A percentile compares a stretch with the other conserved stretches of the same genome.
phyloP scores from a whole-genome alignment of 2,113 vertebrate genomes.

The Nematolebias whitei region DNA sequence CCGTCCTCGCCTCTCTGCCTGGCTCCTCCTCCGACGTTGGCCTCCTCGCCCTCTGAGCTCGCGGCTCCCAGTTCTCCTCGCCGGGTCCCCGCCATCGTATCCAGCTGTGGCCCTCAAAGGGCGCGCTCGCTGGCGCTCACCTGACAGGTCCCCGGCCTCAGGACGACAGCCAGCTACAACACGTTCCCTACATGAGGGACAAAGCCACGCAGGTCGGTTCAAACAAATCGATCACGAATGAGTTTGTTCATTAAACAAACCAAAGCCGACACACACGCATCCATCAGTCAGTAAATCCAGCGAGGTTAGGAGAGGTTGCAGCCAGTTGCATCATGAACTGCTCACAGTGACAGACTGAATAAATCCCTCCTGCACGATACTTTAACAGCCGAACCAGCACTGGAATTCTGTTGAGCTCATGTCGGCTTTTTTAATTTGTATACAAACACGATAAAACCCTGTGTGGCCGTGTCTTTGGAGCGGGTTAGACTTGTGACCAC shows the following conservation, averaged over 20 bases:
- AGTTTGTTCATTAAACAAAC: not conserved
- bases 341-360: slow-evolving; percentile 4
- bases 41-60: slow-evolving; percentile 6
- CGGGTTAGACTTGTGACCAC: too few relatives aligned
- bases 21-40: slow-evolving; percentile 8
- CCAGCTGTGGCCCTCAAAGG: slow-evolving; percentile 90
- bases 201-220: slow-evolving; percentile 93
- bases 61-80: slow-evolving; percentile 59
- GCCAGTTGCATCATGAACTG: slow-evolving; percentile 56
- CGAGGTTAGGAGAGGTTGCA: slow-evolving; percentile 29
- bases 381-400: not conserved
- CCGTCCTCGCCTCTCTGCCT: slow-evolving; percentile 29
- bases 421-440: too few relatives aligned
- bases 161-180: slow-evolving; percentile 88
- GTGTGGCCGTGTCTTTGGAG: too few relatives aligned
- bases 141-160: slow-evolving; percentile 97
- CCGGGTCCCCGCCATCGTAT: slow-evolving; percentile 70
- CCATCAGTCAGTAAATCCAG: not conserved
- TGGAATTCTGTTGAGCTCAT: not conserved
- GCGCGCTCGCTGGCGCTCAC: slow-evolving; percentile 90
- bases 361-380: not conserved
- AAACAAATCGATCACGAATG: too few relatives aligned
- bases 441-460: too few relatives aligned
- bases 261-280: not conserved
- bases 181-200: slow-evolving; percentile 93